These are phyloP conservation scores for Illadopsis cleaveri DNA, from an alignment of 2,113 vertebrate species.

Conservation along the genomic window DNA sequence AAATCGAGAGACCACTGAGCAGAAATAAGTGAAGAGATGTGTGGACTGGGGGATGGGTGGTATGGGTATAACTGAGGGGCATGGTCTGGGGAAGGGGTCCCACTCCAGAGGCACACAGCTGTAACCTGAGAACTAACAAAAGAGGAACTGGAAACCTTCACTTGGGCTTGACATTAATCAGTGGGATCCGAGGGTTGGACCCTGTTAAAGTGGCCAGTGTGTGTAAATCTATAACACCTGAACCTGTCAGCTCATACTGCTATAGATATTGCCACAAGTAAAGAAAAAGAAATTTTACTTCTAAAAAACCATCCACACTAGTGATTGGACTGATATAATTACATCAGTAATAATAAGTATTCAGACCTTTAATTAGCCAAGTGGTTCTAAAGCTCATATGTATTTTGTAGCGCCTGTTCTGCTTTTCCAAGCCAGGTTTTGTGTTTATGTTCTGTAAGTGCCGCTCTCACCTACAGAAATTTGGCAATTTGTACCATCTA, in stretches of 20 bases:
- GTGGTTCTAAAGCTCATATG: background rate
- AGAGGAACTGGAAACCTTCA: background rate
- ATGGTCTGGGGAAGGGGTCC: background rate
- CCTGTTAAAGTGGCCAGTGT: too few relatives aligned
- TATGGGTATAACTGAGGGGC: fast-evolving
- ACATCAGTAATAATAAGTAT: background rate
- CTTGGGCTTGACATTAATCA: background rate
- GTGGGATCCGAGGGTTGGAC: background rate
- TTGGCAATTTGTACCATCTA: background rate
- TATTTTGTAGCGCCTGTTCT: background rate
- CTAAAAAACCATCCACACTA: background rate
- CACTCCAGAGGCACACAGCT: background rate
- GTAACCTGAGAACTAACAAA: background rate
- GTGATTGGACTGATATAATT: background rate
- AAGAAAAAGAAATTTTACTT: background rate
- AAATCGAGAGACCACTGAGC: background rate
- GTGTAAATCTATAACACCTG: fast-evolving
- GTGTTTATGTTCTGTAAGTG: background rate
- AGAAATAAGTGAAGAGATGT: background rate
- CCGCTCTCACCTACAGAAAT: background rate
- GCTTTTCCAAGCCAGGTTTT: background rate
- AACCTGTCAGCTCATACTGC: background rate
- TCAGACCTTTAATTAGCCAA: background rate
- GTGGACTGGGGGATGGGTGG: background rate
- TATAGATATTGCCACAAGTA: background rate